These are phyloP conservation scores for Pristiophorus japonicus DNA, from an alignment of 2,113 vertebrate species.

Conservation along the genomic window DNA sequence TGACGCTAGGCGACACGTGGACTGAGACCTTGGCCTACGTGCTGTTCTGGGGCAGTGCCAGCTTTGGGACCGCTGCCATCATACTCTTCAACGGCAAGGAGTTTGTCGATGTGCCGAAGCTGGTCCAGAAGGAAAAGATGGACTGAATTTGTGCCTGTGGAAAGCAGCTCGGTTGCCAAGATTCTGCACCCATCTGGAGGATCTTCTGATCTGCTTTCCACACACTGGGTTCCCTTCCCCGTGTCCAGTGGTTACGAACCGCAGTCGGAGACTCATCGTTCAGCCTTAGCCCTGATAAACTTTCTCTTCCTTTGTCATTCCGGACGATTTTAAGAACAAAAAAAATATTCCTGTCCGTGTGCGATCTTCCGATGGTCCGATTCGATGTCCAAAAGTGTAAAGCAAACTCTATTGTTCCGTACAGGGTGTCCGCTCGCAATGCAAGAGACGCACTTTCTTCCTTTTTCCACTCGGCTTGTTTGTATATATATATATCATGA, in stretches of 20 bases:
- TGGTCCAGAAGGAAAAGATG: constrained; percentile 96
- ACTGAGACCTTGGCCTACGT: constrained; percentile 91
- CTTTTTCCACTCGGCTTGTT: constrained; percentile 15
- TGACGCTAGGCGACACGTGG: constrained; percentile 81
- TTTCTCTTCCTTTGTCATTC: constrained; percentile 46
- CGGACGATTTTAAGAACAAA: constrained; percentile 38
- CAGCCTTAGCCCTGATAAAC: constrained; percentile 46
- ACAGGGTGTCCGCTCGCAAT: constrained; percentile 13
- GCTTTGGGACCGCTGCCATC: constrained; percentile 77
- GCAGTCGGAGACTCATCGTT: constrained; percentile 37
- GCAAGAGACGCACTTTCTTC: not conserved
- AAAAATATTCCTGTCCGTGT: constrained; percentile 46
- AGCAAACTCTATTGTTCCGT: not conserved
- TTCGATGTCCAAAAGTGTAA: not conserved
- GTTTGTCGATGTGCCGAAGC: constrained; percentile 84
- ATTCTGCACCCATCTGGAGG: constrained; percentile 71
- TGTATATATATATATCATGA: constrained; percentile 16
- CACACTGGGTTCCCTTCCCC: too few relatives aligned
- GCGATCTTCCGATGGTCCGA: constrained; percentile 41
- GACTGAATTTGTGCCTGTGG: constrained; percentile 98
- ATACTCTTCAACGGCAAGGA: constrained; percentile 92
- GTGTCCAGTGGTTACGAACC: constrained; percentile 40
- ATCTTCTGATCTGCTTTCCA: constrained; percentile 85
- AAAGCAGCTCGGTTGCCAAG: constrained; percentile 80
- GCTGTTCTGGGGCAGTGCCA: constrained; percentile 86